Base-by-base conservation (phyloP, 2,113 vertebrate genomes). In the Canis aureus region DNA sequence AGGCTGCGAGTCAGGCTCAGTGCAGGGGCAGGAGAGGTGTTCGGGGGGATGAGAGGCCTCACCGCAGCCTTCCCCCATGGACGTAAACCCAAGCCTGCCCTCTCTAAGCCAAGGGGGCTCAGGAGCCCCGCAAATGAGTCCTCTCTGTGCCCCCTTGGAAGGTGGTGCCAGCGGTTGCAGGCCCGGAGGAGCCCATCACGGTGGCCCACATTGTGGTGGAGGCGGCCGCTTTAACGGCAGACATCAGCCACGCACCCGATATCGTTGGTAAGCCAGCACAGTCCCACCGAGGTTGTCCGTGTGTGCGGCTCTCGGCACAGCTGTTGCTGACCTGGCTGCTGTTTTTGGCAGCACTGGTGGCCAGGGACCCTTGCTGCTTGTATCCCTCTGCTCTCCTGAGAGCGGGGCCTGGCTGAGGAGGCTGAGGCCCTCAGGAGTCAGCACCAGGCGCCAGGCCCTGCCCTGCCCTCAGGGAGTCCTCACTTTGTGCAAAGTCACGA, bases 131-230 rank as follows among this genome's bases (percentile, higher is more conserved):
- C 38, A 81, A 60, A 66, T 0, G 5, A 35, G 32, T 87, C 60
- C n/a, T 16, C 20, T 90, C 11, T 57, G 43, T 73, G 10, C 12
- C 60, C 22, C 5, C 4, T 15, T 11, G 60, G n/a, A 19, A 98
- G 98, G 97, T 97, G 95, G 96, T 94, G 16, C 92, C 90, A 0
- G 85, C 74, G 0, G 92, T 78, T 0, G 88, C 97, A 0, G 87
- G 98, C 86, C 98, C 99, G 1, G 98, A 99, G 90, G 99, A 99
- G 90, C 97, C 99, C 23, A 98, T 99, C 38, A 98, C 98, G 7
- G 97, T 99, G 82, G 99, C 99, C 87, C 99, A 99, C 76, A 99
- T 99, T 0, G 98, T 99, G 74, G 99, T 99, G 16, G 99, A 99
- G 92, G 96, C 99, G 0, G 98, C 99, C 23, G 95, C 99, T 0